Conservation (phyloP, 1,140 invertebrate species). For the Ditylenchus dipsaci region DNA sequence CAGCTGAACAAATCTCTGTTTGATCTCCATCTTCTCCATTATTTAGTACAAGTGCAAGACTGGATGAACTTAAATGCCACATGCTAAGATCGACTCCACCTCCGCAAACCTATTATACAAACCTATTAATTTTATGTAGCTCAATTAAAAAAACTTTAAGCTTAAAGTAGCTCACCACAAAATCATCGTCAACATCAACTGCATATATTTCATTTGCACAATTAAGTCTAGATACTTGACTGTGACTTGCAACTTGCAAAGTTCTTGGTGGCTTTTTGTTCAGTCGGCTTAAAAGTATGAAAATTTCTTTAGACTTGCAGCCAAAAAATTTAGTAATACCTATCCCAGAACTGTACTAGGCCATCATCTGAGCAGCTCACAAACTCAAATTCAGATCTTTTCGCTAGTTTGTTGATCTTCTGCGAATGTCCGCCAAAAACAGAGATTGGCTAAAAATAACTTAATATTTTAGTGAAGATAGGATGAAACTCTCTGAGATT, state of each 20-base stretch:
- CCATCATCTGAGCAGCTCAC: slow-evolving; percentile 2
- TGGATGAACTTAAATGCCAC: neutral
- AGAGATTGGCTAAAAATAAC: neutral
- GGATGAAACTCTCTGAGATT: too few relatives aligned
- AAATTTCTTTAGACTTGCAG: too few relatives aligned
- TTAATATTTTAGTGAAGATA: too few relatives aligned
- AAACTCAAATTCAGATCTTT: neutral
- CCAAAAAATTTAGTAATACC: too few relatives aligned
- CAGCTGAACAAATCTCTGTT: neutral
- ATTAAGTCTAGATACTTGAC: neutral
- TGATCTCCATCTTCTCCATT: neutral
- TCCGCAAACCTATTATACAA: neutral
- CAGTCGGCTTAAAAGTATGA: neutral
- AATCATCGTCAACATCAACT: slow-evolving; percentile 1
- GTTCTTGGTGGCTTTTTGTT: neutral
- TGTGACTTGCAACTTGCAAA: neutral
- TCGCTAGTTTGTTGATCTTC: neutral
- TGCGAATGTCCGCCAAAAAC: neutral
- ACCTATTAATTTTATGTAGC: too few relatives aligned
- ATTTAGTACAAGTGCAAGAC: neutral
- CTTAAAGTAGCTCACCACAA: neutral
- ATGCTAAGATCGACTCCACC: neutral
- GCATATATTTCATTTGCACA: neutral
- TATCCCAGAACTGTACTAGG: neutral
- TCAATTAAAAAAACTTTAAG: too few relatives aligned